Base-by-base conservation (phyloP, 2,113 vertebrate genomes). In the Reinhardtius hippoglossoides region DNA sequence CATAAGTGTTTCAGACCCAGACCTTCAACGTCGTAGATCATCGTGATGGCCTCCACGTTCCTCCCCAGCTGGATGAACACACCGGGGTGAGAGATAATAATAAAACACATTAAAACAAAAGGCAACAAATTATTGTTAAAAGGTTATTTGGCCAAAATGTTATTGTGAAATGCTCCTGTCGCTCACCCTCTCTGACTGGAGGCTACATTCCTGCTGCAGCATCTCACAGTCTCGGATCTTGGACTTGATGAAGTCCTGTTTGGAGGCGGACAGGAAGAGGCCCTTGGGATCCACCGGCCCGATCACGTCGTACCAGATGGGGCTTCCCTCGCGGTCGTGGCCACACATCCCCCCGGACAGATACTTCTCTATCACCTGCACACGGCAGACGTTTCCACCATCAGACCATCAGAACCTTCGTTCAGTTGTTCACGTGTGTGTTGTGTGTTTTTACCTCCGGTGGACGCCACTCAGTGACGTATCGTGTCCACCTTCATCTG, bases 11-110 rank as follows among this genome's bases (percentile, higher is more conserved):
- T 99, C 84, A 99, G 91, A 44, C 97, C 96, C 65, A 99, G 93
- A 48, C 97, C 97, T 81, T 99, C 98, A 0, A 96, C 96, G 81
- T 99, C 98, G 0, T 97, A 99, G 81, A 99, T 95, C 96, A 98
- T 96, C 27, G 94, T 94, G 88, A 97, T 93, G 3, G 94, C 91
- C 86, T 99, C 98, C 0, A 99, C 42, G 61, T 94, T 96, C 89
- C 69, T 97, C 59, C 96, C 97, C 76, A 97, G 69, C 98, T 99
- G 89, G 18, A 88, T 65, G 31, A 21, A 42, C 66, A 24, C 2
- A 24, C 24, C 24, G 59, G 9, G 6, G 35, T 37, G 27, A 31
- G 27, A 31, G 27, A 37, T 37, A 9, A 9, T 7, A 35, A 35
- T 35, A 8, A 35, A 9, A 37, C 35, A 37, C 27, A 31, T 31